Evolutionary conservation across 2,888 invertebrate genomes (phyloP).

Genomic region (Geophilus truncorum): DNA sequence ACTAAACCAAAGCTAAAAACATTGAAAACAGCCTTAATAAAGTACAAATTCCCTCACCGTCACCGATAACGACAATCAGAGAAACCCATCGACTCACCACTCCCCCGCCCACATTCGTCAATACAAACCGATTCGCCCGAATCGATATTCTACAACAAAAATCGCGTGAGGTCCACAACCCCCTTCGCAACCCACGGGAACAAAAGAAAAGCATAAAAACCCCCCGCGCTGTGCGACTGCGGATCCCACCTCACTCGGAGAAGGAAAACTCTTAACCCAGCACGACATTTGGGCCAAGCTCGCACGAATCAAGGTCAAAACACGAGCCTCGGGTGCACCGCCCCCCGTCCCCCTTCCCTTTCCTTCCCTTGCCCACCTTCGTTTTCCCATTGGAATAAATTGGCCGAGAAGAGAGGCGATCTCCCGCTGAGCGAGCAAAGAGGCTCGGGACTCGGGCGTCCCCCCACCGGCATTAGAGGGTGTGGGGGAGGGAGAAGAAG

Average conservation of each 20-base stretch:
- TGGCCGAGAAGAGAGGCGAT: not conserved
- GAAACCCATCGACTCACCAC: too few relatives aligned
- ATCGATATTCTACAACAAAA: too few relatives aligned
- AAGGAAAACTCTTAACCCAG: not conserved
- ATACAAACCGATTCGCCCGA: too few relatives aligned
- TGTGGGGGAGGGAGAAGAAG: not conserved
- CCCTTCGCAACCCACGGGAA: not conserved
- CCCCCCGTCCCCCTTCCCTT: not conserved
- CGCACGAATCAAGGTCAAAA: not conserved
- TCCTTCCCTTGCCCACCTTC: not conserved
- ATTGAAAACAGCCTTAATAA: too few relatives aligned
- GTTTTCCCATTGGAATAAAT: not conserved
- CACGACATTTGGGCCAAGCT: not conserved
- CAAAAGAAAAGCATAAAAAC: not conserved
- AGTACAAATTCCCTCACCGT: too few relatives aligned
- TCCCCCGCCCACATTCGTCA: too few relatives aligned
- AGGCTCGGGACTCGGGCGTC: not conserved
- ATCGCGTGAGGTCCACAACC: too few relatives aligned
- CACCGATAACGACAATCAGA: too few relatives aligned
- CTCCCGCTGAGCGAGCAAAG: not conserved
- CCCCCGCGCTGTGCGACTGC: not conserved
- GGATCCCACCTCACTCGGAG: not conserved
- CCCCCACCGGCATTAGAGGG: constrained; percentile 22
- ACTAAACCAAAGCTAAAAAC: too few relatives aligned
- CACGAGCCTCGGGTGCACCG: not conserved